Evolutionary conservation across 1,140 invertebrate species (phyloP), one percentile per base, ranked within the genome.

Genomic region (Calycopis cecrops): DNA sequence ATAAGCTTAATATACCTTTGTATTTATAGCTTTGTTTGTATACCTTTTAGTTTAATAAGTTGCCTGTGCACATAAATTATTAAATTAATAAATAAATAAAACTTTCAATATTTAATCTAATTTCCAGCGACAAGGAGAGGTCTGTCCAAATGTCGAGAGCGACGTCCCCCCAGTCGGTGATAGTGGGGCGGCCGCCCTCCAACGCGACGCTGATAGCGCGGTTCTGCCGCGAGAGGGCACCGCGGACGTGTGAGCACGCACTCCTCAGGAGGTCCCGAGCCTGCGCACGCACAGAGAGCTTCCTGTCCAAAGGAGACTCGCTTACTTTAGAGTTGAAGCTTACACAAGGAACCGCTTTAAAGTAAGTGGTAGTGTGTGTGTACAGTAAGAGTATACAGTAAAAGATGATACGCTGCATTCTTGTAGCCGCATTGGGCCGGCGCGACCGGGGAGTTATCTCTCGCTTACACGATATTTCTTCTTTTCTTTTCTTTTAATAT

Each of bases 311-410:
- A 48, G 93, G 92, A 37, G 94, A 93, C 72, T 92, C 92, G 40
- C 89, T 96, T 54, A 96, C 94, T 0, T 86, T 97, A 47, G 94
- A 96, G 80, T 87, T 96, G 57, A 91, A 91, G 64, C 89, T 95
- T 69, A 90, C 92, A 14, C 94, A 96, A 73, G 94, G 94, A n/a
- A 96, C 95, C 0, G 94, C 93, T 18, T 90, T 96, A 12, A 94
- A 92, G 93, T 91, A 82, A 89, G 89, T 87, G 33, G 35, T 0
- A 11, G 4, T 47, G 6, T 7, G 12, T 47, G 3, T 0, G 1
- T 28, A 28, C n/a, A 17, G 16, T 16, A 47, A 47, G 16, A 47
- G 18, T 18, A n/a, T n/a, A n/a, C 9, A 9, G 9, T 2, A 47
- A 0, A 47, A 18, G 10, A 47, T 47, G 16, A 47, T 14, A 47